phyloP scores from a whole-genome alignment of 1,140 invertebrate species.

The Drosophila orena region DNA sequence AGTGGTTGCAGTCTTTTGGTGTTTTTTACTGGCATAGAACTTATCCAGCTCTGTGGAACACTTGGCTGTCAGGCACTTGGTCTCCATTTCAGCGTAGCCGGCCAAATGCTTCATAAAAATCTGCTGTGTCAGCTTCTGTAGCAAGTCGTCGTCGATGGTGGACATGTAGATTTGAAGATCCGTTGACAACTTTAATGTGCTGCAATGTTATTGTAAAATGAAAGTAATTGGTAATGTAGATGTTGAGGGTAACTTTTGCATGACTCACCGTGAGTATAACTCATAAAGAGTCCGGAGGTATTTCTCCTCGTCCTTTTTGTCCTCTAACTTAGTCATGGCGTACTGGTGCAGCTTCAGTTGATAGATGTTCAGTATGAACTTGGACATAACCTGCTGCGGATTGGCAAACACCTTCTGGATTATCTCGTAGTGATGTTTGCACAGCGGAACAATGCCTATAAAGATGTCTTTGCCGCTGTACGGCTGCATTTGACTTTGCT shows the following conservation, averaged over 20 bases:
- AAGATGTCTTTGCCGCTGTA: slow-evolving; percentile 94
- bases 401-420: slow-evolving; percentile 98
- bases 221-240: background rate
- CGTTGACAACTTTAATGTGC: slow-evolving; percentile 90
- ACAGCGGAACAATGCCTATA: slow-evolving; percentile 95
- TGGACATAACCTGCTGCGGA: slow-evolving; percentile 98
- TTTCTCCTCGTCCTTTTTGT: slow-evolving; percentile 91
- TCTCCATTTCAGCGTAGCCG: slow-evolving; percentile 90
- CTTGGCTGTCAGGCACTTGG: slow-evolving; percentile 91
- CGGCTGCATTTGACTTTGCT: slow-evolving; percentile 95
- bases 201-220: slow-evolving; percentile 67
- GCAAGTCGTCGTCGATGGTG: slow-evolving; percentile 92
- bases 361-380: slow-evolving; percentile 98
- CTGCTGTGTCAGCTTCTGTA: slow-evolving; percentile 92
- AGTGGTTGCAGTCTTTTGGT: slow-evolving; percentile 96
- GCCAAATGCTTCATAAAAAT: slow-evolving; percentile 93
- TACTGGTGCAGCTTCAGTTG: slow-evolving; percentile 96
- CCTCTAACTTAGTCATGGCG: slow-evolving; percentile 92
- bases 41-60: slow-evolving; percentile 90
- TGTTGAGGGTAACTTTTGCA: background rate
- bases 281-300: slow-evolving; percentile 96
- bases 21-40: slow-evolving; percentile 97
- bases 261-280: slow-evolving; percentile 90
- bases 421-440: slow-evolving; percentile 94
- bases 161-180: slow-evolving; percentile 91